A percentile compares a stretch with the other conserved stretches of the same genome.
These are phyloP conservation scores for Malaclemys terrapin DNA, from an alignment of 2,113 vertebrate genomes.

Conservation along the genomic window DNA sequence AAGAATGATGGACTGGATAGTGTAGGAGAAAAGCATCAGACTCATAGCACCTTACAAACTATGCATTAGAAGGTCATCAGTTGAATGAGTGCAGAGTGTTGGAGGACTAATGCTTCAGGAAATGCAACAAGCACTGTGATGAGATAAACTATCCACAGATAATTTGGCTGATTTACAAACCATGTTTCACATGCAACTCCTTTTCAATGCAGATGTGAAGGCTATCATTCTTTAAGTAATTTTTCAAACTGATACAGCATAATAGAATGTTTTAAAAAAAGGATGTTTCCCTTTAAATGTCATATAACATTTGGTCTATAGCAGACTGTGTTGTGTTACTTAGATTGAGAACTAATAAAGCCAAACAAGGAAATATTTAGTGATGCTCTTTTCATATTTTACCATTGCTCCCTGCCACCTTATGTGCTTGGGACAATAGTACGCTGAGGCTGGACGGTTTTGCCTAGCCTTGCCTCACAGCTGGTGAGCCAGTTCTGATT, in stretches of 20 bases:
- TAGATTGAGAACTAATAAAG: neutral
- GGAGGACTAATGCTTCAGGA: conserved; percentile 11
- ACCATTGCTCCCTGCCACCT: neutral
- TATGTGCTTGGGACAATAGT: neutral
- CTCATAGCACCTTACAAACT: conserved; percentile 68
- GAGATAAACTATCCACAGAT: conserved; percentile 42
- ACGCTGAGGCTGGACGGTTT: conserved; percentile 5
- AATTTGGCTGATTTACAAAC: conserved; percentile 39
- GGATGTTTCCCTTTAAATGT: neutral
- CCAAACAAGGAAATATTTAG: neutral
- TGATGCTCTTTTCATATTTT: neutral
- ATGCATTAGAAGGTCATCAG: conserved; percentile 57
- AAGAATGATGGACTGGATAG: conserved; percentile 49
- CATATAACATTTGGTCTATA: neutral
- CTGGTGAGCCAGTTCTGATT: neutral
- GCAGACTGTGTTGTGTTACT: neutral
- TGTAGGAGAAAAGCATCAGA: conserved; percentile 55
- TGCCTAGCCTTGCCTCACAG: neutral
- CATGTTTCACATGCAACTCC: conserved; percentile 6
- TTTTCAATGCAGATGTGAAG: neutral
- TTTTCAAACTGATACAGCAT: conserved; percentile 8
- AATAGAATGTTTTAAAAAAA: neutral
- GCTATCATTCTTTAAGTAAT: neutral
- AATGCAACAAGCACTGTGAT: conserved; percentile 49
- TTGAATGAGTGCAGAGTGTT: conserved; percentile 40